Base-by-base conservation (phyloP, 2,113 vertebrate species). In the Cryptoleucopteryx plumbea region DNA sequence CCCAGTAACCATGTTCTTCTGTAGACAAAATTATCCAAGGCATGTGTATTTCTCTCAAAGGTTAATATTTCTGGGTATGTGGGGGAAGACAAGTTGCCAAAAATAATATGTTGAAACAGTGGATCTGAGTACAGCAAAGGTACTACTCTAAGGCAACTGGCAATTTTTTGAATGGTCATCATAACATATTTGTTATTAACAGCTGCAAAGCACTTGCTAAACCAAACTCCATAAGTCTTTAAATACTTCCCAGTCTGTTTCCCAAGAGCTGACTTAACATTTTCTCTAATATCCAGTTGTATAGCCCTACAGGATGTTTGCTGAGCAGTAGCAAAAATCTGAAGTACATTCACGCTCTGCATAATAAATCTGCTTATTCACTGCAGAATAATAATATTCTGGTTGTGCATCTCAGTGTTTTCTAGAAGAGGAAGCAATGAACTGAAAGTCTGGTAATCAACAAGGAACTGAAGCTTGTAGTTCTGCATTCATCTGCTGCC, bases 291-390 rank as follows among this genome's bases (percentile, higher is more conserved):
- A 95, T 86, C 8, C 38, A 88, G 38, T 80, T 94, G 42, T 63
- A 86, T 29, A 89, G n/a, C 7, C 29, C 40, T 89, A 82, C 88
- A 88, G 67, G 47, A 88, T 88, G 48, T 95, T 95, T 96, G 78
- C 93, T 90, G 86, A 97, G 59, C 83, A 70, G 68, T 26, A 92
- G 68, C 75, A 95, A 90, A 94, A 91, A 66, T 90, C 71, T 88
- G 29, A 95, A 88, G 82, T 50, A 32, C 42, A 80, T 93, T 95
- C 93, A 94, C 0, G 0, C 20, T 80, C 84, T 83, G 78, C 74
- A 95, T 95, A 96, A 87, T 82, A 93, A 94, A 75, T 91, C 74
- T 93, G 82, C 82, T 85, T 93, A 62, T 94, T 96, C 83, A 70
- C 58, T 94, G 86, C 63, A 80, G 66, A 95, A 94, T 91, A 83